Base-by-base conservation (phyloP, 2,797 vertebrate genomes). In the Pitangus sulphuratus region DNA sequence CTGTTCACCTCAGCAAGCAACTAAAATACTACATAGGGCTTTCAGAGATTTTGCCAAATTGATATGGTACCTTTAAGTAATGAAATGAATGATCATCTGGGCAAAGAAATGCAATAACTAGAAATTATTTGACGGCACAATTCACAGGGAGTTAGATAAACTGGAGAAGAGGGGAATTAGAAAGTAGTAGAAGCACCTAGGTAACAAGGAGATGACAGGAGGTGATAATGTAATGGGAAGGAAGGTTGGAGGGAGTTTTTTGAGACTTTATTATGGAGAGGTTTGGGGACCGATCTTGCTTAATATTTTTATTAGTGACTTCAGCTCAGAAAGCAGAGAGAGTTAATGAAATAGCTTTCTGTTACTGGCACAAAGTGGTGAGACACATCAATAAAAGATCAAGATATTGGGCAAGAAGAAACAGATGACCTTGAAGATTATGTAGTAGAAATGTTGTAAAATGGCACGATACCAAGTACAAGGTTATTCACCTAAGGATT, bases 381-480 rank as follows among this genome's bases (percentile, higher is more conserved):
- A 87, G 80, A 65, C 44, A 60, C 31, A 45, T 81, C 17, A 13
- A 15, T 89, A 82, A 86, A 60, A 85, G 70, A 89, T 87, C 62
- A 72, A 91, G 87, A 92, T 93, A 56, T 2, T 24, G 44, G 44
- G 40, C 64, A 58, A 82, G 72, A 69, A 79, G 74, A 51, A 58
- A 66, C 87, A 60, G 75, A 71, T 91, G 81, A 93, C 82, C 87
- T 95, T 89, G 79, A 87, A 68, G 78, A 92, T 87, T 70, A 70
- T 70, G 53, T 56, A 64, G 64, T 37, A 91, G 61, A 44, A 80
- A 77, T 35, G 51, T 50, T 90, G 51, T 71, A 54, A 82, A 94
- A 76, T 74, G 35, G 77, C 82, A 72, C 21, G 12, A 37, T 75
- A 95, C 51, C 19, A 87, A 87, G 44, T 66, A 66, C 66, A 64